These are phyloP conservation scores for Xiphophorus couchianus DNA, from an alignment of 2,113 vertebrate genomes.

Conservation along the genomic window DNA sequence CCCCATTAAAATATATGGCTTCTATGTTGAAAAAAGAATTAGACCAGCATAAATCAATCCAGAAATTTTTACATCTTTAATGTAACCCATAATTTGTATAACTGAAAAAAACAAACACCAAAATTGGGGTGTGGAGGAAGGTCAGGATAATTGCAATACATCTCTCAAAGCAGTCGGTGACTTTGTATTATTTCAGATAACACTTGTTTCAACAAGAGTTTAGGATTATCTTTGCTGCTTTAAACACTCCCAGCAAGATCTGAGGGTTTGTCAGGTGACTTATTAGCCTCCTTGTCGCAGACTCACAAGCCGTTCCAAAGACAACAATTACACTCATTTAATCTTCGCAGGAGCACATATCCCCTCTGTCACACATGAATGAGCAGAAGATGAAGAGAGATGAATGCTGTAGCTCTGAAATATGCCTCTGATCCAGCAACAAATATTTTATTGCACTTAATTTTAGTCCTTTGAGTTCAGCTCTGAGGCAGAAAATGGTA, in stretches of 20 bases:
- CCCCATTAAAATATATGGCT: neutral
- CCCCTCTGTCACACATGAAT: constrained; percentile 15
- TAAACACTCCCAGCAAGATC: constrained; percentile 19
- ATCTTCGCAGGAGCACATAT: constrained; percentile 27
- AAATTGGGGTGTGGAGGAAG: neutral
- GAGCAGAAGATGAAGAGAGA: constrained; percentile 33
- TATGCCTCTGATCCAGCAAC: neutral
- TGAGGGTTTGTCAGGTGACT: constrained; percentile 33
- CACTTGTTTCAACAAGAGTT: constrained; percentile 23
- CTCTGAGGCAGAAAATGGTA: constrained; percentile 14
- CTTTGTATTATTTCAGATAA: constrained; percentile 14
- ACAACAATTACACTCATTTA: constrained; percentile 47
- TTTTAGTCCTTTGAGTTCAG: constrained; percentile 17
- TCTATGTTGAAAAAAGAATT: neutral
- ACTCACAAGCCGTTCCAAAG: constrained; percentile 40
- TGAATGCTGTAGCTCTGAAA: constrained; percentile 28
- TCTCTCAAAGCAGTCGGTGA: constrained; percentile 4
- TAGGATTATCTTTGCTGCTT: neutral
- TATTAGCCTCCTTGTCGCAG: constrained; percentile 22
- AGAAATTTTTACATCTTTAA: neutral
- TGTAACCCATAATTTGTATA: neutral
- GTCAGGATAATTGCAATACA: constrained; percentile 26
- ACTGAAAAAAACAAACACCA: no score
- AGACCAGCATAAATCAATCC: neutral
- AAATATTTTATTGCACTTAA: constrained; percentile 42